Base-by-base conservation (phyloP, 2,113 vertebrate genomes). In the Eudyptes chrysolophus region DNA sequence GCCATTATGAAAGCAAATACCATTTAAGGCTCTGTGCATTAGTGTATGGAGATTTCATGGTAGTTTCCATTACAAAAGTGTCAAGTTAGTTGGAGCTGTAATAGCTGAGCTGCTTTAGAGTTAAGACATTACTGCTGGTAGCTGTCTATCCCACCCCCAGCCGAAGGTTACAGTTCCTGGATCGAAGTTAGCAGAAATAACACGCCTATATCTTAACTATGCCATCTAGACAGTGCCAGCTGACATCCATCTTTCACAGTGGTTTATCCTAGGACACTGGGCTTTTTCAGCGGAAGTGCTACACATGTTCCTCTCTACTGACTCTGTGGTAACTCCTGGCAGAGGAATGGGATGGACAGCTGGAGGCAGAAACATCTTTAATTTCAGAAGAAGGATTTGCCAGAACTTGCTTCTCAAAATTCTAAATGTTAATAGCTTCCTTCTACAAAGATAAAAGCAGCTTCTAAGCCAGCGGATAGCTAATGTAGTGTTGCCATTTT, bases 1-100 rank as follows among this genome's bases (percentile, higher is more conserved):
- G 48, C 80, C 52, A 62, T 92, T 89, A 89, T 75, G 64, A 93
- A 97, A 93, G 69, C 55, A 97, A 96, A 76, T 46, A 72, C 65
- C 72, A 70, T 83, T 66, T 95, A 92, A 69, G 21, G 62, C 72
- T 80, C 74, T 74, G 0, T 48, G 66, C 49, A 69, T 70, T 62
- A 86, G 46, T 38, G 46, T 71, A 40, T 30, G 54, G 74, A 95
- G 92, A 89, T 94, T 94, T 94, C 91, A 83, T 44, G 62, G 78
- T 80, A 58, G 78, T 55, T 96, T 87, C 62, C 16, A 5, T 54
- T 76, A 93, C 68, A 61, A 4, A 87, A 94, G 24, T 74, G 88
- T 82, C 70, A 69, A 89, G 46, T 85, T 87, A 74, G 64, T 38
- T 68, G 76, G 74, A 95, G 26, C 51, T 84, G 40, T 54, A 84